Evolutionary conservation across 2,113 vertebrate genomes (phyloP).

Genomic region (Hirundichthys speculiger): DNA sequence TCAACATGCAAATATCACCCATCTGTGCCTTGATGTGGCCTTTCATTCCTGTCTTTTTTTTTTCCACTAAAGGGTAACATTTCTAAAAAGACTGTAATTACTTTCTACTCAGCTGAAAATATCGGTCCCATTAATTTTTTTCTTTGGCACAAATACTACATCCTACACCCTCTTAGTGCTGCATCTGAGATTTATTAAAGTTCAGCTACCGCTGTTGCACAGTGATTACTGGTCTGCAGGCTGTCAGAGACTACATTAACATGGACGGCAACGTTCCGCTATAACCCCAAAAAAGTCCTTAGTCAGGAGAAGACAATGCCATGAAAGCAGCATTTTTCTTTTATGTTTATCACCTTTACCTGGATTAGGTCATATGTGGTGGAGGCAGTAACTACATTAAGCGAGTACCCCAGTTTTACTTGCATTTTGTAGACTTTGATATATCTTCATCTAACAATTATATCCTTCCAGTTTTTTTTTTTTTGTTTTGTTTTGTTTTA

Average conservation of each 20-base stretch:
- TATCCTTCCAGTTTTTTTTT: too few relatives aligned
- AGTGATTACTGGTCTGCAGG: slow-evolving; percentile 7
- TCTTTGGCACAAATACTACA: slow-evolving; percentile 45
- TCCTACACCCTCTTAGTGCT: slow-evolving; percentile 28
- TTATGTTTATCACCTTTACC: neutral
- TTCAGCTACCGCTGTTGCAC: slow-evolving; percentile 41
- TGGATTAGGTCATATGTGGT: too few relatives aligned
- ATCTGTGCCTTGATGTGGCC: slow-evolving; percentile 59
- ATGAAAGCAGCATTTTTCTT: neutral
- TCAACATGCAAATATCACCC: slow-evolving; percentile 61
- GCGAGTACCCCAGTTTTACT: too few relatives aligned
- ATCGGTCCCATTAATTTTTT: slow-evolving; percentile 57
- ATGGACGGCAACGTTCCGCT: neutral
- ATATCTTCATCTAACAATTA: too few relatives aligned
- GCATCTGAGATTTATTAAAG: slow-evolving; percentile 64
- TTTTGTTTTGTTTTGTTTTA: too few relatives aligned
- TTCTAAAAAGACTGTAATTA: slow-evolving; percentile 72
- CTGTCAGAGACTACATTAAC: slow-evolving; percentile 6
- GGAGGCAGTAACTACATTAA: too few relatives aligned
- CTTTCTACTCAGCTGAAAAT: slow-evolving; percentile 53
- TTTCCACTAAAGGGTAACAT: slow-evolving; percentile 53
- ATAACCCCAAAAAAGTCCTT: neutral
- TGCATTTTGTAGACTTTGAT: too few relatives aligned
- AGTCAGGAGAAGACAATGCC: neutral
- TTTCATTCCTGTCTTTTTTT: slow-evolving; percentile 26